A percentile compares a stretch with the other conserved stretches of the same genome.
These are phyloP conservation scores for Asobara japonica DNA, from an alignment of 1,140 invertebrate genomes.

Conservation along the genomic window DNA sequence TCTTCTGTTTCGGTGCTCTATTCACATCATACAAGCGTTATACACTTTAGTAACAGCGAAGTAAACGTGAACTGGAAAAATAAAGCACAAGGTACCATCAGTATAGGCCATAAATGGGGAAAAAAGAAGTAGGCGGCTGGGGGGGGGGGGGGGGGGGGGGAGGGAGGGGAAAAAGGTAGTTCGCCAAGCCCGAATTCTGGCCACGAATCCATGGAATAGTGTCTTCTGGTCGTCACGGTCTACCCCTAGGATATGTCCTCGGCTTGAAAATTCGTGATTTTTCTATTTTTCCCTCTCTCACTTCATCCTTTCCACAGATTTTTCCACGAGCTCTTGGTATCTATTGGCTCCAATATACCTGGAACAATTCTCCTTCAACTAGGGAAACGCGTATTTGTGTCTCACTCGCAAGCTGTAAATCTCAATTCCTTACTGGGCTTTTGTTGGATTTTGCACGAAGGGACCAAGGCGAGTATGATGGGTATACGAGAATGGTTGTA, in stretches of 20 bases:
- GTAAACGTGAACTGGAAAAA: slow-evolving; percentile 5
- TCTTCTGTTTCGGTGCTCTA: background rate
- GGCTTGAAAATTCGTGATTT: background rate
- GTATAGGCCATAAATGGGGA: background rate
- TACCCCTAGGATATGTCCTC: background rate
- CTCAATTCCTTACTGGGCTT: background rate
- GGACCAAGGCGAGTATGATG: slow-evolving; percentile 40
- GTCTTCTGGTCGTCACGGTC: slow-evolving; percentile 25
- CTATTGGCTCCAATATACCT: background rate
- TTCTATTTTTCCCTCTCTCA: background rate
- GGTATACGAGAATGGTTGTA: slow-evolving; percentile 39
- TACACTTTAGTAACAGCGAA: background rate
- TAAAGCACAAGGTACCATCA: slow-evolving; percentile 11
- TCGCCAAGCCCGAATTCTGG: slow-evolving; percentile 35
- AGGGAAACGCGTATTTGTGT: background rate
- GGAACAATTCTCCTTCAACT: background rate
- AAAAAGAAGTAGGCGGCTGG: too few relatives aligned
- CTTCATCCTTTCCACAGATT: background rate
- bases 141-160: slow-evolving; percentile 6
- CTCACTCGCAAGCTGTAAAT: background rate
- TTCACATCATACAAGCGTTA: slow-evolving; percentile 9
- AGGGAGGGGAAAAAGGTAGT: slow-evolving; percentile 11
- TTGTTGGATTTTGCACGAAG: slow-evolving; percentile 21
- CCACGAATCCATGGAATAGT: slow-evolving; percentile 7
- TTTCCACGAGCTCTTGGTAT: background rate